A percentile compares a stretch with the other conserved stretches of the same genome.
Conservation (phyloP, 2,888 invertebrate species). For the Dinocampus coccinellae region DNA sequence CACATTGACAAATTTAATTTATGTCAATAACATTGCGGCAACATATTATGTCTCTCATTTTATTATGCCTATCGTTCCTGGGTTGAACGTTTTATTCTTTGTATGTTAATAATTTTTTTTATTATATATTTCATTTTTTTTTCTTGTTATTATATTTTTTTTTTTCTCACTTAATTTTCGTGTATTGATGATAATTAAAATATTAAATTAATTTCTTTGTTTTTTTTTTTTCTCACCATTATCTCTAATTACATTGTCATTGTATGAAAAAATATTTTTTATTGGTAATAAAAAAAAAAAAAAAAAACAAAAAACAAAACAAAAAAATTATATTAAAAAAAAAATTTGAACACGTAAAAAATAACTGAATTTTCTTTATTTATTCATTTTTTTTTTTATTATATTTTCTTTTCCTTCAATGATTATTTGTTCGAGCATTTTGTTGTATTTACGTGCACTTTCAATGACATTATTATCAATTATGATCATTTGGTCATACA, state of each 20-base stretch:
- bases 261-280: no score
- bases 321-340: neutral
- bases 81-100: slow-evolving; percentile 51
- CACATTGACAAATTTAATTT: slow-evolving; percentile 63
- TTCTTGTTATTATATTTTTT: neutral
- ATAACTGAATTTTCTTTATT: neutral
- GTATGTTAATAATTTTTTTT: slow-evolving; percentile 6
- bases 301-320: no score
- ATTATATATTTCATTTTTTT: neutral
- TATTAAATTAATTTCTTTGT: no score
- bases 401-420: no score
- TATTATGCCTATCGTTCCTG: slow-evolving; percentile 60
- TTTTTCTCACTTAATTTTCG: neutral
- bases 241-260: no score
- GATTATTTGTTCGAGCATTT: slow-evolving; percentile 21
- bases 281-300: no score
- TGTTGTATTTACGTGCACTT: slow-evolving; percentile 11
- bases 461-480: neutral
- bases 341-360: slow-evolving; percentile 2
- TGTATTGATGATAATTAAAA: slow-evolving; percentile 25
- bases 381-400: no score
- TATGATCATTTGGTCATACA: slow-evolving; percentile 48
- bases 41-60: slow-evolving; percentile 13
- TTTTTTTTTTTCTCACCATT: no score
- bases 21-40: slow-evolving; percentile 51